Conservation (phyloP, 2,797 vertebrate genomes). For the Anguilla megastoma region DNA sequence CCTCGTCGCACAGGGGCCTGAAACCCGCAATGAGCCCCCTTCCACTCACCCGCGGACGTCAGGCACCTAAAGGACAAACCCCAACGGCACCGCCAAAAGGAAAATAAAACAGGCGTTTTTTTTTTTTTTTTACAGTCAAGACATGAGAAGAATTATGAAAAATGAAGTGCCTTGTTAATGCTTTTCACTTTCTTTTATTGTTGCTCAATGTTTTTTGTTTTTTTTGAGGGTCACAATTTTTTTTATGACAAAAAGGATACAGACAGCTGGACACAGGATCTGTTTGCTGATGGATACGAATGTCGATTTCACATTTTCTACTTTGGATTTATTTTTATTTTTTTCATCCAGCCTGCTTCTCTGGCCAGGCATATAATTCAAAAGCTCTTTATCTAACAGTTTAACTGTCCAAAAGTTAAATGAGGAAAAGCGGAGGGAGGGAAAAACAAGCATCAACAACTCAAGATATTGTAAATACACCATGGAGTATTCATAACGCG, state of each 20-base stretch:
- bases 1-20: slow-evolving; percentile 68
- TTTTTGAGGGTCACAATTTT: slow-evolving; percentile 56
- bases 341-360: background rate
- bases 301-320: slow-evolving; percentile 36
- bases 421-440: background rate
- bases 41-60: slow-evolving; percentile 56
- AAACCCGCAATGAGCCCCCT: slow-evolving; percentile 75
- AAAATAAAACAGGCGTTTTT: background rate
- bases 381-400: slow-evolving; percentile 9
- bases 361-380: slow-evolving; percentile 15
- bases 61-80: slow-evolving; percentile 54
- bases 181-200: background rate
- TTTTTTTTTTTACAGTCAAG: background rate
- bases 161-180: slow-evolving; percentile 38
- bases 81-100: slow-evolving; percentile 51
- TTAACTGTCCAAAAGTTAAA: background rate
- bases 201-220: slow-evolving; percentile 34
- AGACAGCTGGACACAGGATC: slow-evolving; percentile 71
- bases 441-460: slow-evolving; percentile 2
- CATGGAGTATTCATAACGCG: slow-evolving; percentile 53
- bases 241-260: slow-evolving; percentile 55
- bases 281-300: slow-evolving; percentile 35
- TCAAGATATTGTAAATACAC: slow-evolving; percentile 40
- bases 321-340: slow-evolving; percentile 29
- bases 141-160: background rate